Evolutionary conservation across 1,140 invertebrate genomes (phyloP).

Genomic region (Brachionus plicatilis): DNA sequence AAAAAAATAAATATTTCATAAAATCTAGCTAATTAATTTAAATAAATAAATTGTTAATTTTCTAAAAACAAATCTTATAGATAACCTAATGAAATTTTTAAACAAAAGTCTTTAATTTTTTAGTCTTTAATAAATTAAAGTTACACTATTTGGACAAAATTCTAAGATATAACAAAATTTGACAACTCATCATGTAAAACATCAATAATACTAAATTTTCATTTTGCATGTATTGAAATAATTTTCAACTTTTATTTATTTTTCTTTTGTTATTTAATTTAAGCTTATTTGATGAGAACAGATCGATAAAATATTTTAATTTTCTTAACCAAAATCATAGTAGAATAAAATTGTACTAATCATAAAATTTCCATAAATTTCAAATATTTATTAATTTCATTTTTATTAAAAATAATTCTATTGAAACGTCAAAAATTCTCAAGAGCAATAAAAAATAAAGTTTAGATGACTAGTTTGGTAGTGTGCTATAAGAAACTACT

Average conservation of each 20-base stretch:
- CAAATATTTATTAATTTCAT: not conserved
- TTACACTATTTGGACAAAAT: no score
- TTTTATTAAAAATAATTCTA: not conserved
- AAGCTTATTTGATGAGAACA: not conserved
- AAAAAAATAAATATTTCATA: no score
- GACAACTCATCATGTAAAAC: not conserved
- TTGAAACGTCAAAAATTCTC: not conserved
- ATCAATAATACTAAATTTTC: not conserved
- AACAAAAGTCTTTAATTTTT: no score
- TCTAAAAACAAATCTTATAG: no score
- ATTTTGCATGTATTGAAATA: not conserved
- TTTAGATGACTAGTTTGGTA: not conserved
- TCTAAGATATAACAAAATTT: not conserved
- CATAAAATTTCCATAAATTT: slow-evolving; percentile 18
- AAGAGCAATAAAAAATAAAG: not conserved
- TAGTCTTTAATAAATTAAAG: no score
- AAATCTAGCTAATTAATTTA: no score
- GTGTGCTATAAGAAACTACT: not conserved
- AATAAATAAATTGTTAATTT: no score
- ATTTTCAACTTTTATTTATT: not conserved
- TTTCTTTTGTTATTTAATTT: not conserved
- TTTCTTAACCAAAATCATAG: not conserved
- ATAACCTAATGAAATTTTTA: no score
- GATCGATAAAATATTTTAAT: slow-evolving; percentile 26
- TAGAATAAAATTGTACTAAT: not conserved